phyloP scores from a whole-genome alignment of 2,888 invertebrate genomes.

The Bombyx huttoni region DNA sequence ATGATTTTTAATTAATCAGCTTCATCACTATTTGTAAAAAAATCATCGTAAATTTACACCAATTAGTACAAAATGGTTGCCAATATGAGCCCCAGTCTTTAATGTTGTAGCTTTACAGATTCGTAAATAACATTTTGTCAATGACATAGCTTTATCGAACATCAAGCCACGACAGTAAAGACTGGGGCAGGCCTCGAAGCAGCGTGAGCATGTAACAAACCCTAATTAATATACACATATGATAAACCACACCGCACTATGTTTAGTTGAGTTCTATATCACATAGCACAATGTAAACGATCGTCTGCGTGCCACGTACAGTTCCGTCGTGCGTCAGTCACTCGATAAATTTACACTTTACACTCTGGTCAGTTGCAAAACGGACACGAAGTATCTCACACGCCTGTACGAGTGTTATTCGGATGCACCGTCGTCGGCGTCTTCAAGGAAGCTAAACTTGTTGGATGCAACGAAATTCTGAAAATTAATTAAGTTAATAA shows the following conservation, averaged over 20 bases:
- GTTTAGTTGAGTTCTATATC: conserved; percentile 46
- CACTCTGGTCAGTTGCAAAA: conserved; percentile 53
- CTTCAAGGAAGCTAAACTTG: conserved; percentile 82
- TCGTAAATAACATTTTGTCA: conserved; percentile 8
- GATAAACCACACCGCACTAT: conserved; percentile 41
- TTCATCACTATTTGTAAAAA: conserved; percentile 49
- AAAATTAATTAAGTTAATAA: conserved; percentile 18
- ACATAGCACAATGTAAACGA: conserved; percentile 49
- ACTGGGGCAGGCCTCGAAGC: conserved; percentile 57
- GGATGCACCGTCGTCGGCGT: conserved; percentile 72
- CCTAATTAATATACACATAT: conserved; percentile 39
- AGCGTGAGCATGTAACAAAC: conserved; percentile 47
- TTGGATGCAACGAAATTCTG: conserved; percentile 83
- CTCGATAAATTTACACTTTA: conserved; percentile 65
- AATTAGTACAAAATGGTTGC: conserved; percentile 58
- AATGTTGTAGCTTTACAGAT: conserved; percentile 16
- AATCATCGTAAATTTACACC: conserved; percentile 69
- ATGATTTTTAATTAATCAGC: conserved; percentile 27
- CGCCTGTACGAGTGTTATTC: conserved; percentile 38
- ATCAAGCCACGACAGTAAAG: conserved; percentile 25
- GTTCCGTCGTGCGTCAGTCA: conserved; percentile 42
- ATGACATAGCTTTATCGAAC: conserved; percentile 2
- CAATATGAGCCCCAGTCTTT: conserved; percentile 53
- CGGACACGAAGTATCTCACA: conserved; percentile 36
- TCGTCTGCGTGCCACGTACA: conserved; percentile 39